Evolutionary conservation across 2,888 invertebrate species (phyloP), one percentile per base, ranked within the genome.

Genomic region (Dryadula phaetusa): DNA sequence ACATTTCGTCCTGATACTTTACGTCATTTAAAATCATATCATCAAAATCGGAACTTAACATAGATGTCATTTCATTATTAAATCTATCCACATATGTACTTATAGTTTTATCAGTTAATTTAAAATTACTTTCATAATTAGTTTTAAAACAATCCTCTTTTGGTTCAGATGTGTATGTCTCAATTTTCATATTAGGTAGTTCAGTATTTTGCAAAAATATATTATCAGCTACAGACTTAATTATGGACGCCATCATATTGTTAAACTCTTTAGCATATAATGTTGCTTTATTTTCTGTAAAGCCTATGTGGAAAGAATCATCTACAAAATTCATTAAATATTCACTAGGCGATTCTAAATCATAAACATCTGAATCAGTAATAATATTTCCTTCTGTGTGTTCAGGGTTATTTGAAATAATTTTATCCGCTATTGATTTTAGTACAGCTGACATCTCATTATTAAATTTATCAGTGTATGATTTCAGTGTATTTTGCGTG

Each of bases 231-330:
- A 28, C 44, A 44, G 65, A 47, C 7, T 60, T 60, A 6, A 60
- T 58, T 28, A 52, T 40, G 18, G 32, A 20, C 32, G 52, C 20
- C 49, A 65, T 60, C 37, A 52, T 47, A 25, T 60, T 14, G 28
- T 65, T 47, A 12, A 65, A 65, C 10, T 65, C 37, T 1, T 65
- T 42, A 25, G 58, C 32, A 22, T 64, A 46, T 46, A 32, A 46
- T 46, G 54, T 34, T 46, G 54, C 20, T 32, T 40, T 4, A 12
- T 47, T 37, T 40, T 44, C 60, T 28, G 20, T 32, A 40, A 18
- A 25, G 14, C 40, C 49, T 28, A 16, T 10, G 6, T 40, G 6
- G 7, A n/a, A 56, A 25, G 56, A 40, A 7, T 40, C 5, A 8
- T 40, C 56, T 56, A 3, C 22, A 25, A 10, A 4, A n/a, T 40